Evolutionary conservation across 2,888 invertebrate species (phyloP).

Genomic region (Sylvicola cinctus): DNA sequence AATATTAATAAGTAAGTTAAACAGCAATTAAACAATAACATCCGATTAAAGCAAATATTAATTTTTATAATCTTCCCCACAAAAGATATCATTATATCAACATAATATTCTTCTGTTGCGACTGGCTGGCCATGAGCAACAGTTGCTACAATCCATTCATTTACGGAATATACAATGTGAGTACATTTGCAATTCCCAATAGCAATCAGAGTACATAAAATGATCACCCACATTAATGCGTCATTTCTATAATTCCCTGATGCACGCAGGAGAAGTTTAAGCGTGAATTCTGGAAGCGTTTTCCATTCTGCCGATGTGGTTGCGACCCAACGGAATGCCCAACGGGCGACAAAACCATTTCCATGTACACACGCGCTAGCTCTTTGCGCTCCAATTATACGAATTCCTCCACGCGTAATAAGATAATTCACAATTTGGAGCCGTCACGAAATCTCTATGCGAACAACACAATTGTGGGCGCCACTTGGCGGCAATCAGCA

Average conservation of each 20-base stretch:
- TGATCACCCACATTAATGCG: conserved; percentile 8
- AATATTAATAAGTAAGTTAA: conserved; percentile 44
- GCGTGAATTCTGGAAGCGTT: conserved; percentile 51
- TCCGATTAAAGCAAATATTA: not conserved
- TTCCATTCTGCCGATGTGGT: conserved; percentile 31
- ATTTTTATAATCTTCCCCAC: conserved; percentile 25
- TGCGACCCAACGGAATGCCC: conserved; percentile 15
- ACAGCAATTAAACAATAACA: conserved; percentile 3
- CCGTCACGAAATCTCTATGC: too few species aligned
- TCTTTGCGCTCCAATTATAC: conserved; percentile 22
- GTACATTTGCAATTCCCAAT: too few species aligned
- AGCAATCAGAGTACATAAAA: not conserved
- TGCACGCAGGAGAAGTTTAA: conserved; percentile 53
- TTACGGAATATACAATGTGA: conserved; percentile 75
- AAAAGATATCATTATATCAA: conserved; percentile 45
- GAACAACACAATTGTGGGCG: conserved; percentile 8
- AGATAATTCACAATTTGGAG: not conserved
- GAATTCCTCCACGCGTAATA: conserved; percentile 8
- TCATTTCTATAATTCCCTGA: conserved; percentile 5
- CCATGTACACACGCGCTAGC: conserved; percentile 22
- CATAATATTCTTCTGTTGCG: conserved; percentile 68
- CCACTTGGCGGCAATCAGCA: conserved; percentile 11
- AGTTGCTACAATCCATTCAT: conserved; percentile 82
- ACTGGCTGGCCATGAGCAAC: conserved; percentile 78
- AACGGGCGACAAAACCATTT: conserved; percentile 19